Conservation (phyloP, 2,888 invertebrate species). For the Mylabris sibirica region DNA sequence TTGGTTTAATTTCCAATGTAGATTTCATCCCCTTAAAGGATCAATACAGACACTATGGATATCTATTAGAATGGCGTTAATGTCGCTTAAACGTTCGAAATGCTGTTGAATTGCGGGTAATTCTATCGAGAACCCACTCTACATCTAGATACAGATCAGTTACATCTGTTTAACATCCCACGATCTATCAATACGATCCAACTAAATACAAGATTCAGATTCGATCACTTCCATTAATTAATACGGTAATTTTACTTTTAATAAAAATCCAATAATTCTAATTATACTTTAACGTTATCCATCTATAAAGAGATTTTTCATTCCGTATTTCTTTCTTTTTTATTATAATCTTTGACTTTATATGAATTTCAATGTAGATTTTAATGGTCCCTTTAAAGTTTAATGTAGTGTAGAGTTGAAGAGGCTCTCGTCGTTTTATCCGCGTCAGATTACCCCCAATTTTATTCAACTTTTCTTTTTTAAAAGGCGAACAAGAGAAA, state of each 20-base stretch:
- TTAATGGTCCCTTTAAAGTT: conserved; percentile 17
- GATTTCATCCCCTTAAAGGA: neutral
- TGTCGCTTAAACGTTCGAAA: neutral
- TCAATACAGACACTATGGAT: conserved; percentile 3
- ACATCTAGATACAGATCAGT: neutral
- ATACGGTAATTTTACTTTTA: neutral
- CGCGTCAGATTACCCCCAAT: conserved; percentile 10
- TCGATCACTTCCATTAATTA: neutral
- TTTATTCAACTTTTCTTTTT: neutral
- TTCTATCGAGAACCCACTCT: neutral
- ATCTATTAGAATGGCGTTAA: conserved; percentile 11
- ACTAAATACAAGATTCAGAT: no score
- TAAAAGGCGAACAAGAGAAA: neutral
- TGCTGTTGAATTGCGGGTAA: neutral
- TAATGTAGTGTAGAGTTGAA: conserved; percentile 17
- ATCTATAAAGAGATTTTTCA: neutral
- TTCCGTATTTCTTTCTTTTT: neutral
- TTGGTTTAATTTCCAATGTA: neutral
- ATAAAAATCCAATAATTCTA: neutral
- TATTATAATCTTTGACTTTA: conserved; percentile 11
- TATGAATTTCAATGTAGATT: conserved; percentile 16
- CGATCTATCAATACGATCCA: neutral
- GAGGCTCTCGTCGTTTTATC: conserved; percentile 8
- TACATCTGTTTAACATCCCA: conserved; percentile 3
- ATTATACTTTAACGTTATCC: neutral